A percentile compares a stretch with the other conserved stretches of the same genome.
These are phyloP conservation scores for Amazona guildingii DNA, from an alignment of 2,113 vertebrate species.

Conservation along the genomic window DNA sequence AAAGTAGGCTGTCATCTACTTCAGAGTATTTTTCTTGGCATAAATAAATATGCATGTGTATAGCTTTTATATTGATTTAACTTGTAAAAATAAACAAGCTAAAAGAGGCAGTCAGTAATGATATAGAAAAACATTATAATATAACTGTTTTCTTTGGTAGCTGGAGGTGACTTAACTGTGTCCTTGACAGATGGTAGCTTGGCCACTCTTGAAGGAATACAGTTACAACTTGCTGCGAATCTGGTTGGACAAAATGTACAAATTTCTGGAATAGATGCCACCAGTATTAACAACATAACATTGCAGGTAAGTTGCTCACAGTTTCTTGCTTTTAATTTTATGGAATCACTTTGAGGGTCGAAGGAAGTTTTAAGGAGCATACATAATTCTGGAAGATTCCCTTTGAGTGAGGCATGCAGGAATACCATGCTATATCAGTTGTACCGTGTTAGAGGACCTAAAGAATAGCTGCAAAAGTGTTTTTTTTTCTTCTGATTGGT, in stretches of 20 bases:
- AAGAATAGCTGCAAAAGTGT: not conserved
- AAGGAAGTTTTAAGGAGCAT: not conserved
- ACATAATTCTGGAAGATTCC: not conserved
- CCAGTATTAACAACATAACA: constrained; percentile 96
- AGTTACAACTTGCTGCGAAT: constrained; percentile 91
- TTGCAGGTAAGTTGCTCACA: constrained; percentile 80
- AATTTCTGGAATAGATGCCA: constrained; percentile 93
- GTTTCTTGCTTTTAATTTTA: not conserved
- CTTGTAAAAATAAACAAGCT: not conserved
- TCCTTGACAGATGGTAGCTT: constrained; percentile 91
- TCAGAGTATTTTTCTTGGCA: not conserved
- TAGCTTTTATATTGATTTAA: not conserved
- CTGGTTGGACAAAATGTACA: constrained; percentile 95
- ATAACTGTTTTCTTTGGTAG: constrained; percentile 68
- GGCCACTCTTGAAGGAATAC: constrained; percentile 94
- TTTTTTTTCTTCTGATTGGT: not conserved
- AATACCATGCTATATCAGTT: not conserved
- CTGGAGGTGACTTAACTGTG: constrained; percentile 93
- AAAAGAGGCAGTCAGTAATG: constrained; percentile 8
- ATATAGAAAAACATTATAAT: constrained; percentile 52
- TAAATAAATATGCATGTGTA: not conserved
- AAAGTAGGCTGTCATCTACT: not conserved
- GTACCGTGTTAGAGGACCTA: not conserved
- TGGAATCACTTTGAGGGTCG: not conserved
- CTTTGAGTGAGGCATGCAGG: not conserved